Base-by-base conservation (phyloP, 2,888 invertebrate genomes). In the Halictus ligatus region DNA sequence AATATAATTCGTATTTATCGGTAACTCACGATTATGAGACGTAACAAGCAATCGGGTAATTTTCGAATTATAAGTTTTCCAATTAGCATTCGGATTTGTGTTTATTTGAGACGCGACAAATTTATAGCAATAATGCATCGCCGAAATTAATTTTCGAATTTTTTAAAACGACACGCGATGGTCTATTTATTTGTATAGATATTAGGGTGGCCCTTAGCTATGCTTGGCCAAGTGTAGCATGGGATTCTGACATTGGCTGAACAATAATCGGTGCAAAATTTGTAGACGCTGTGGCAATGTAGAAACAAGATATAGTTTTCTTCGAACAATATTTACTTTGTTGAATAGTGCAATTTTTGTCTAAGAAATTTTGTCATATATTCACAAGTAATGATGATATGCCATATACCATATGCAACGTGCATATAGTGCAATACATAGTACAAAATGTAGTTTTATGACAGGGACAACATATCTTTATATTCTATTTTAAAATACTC, bases 181-280 rank as follows among this genome's bases (percentile, higher is more conserved):
- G 78, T 84, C 83, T 87, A 83, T 88, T 87, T 87, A 89, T 87
- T 87, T 84, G 80, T 87, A 84, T 77, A 64, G 13, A 64, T 13
- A 64, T 29, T 64, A 29, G 60, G 60, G 25, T 64, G 60, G 60
- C 29, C 60, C 60, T 64, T 15, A 25, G 60, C 60, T n/a, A 60
- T 60, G 1, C 58, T n/a, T n/a, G 58, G n/a, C 58, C 10, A 7
- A 50, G 50, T 50, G 18, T 50, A 50, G 50, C 50, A 7, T 50
- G 7, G 50, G 7, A 50, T 25, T 60, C 6, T 25, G 5, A 12
- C 25, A 60, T 64, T 64, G n/a, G 25, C 13, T 60, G 25, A 25
- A 5, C 58, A 54, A 21, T 60, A 60, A 60, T 60, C 25, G 21
- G 58, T 64, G 60, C 60, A 64, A 29, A 64, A 13, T 29, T 64